Evolutionary conservation across 2,888 invertebrate genomes (phyloP).

Genomic region (Drosophila conformis): DNA sequence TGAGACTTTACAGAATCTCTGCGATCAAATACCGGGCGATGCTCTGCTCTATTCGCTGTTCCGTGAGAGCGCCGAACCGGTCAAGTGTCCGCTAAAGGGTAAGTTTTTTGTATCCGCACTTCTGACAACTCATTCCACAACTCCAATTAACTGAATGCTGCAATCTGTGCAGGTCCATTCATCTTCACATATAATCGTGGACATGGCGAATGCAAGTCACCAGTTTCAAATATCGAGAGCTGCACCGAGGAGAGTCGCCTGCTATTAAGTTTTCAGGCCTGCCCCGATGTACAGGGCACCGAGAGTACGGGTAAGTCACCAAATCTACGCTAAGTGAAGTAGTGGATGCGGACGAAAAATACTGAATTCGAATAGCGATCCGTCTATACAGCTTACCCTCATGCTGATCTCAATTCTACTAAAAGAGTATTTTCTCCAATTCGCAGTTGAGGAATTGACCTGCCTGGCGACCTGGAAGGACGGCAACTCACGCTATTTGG

Average conservation of each 20-base stretch:
- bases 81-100: constrained; percentile 92
- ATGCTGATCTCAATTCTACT: constrained; percentile 2
- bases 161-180: constrained; percentile 86
- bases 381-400: background rate
- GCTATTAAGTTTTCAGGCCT: constrained; percentile 96
- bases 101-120: constrained; percentile 27
- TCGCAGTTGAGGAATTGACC: constrained; percentile 93
- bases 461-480: constrained; percentile 97
- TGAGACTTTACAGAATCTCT: constrained; percentile 92
- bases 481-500: constrained; percentile 95
- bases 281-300: constrained; percentile 95
- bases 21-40: constrained; percentile 95
- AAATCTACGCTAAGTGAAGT: background rate
- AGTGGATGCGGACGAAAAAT: background rate
- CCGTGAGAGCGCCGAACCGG: constrained; percentile 93
- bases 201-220: constrained; percentile 94
- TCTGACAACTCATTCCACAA: constrained; percentile 1
- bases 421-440: constrained; percentile 54
- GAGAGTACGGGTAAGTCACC: constrained; percentile 93
- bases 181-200: constrained; percentile 97
- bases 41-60: constrained; percentile 95
- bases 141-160: constrained; percentile 19
- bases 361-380: background rate
- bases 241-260: constrained; percentile 96
- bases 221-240: constrained; percentile 96